Evolutionary conservation across 1,140 invertebrate species (phyloP), one percentile per base, ranked within the genome.

Genomic region (Drosophila triauraria): DNA sequence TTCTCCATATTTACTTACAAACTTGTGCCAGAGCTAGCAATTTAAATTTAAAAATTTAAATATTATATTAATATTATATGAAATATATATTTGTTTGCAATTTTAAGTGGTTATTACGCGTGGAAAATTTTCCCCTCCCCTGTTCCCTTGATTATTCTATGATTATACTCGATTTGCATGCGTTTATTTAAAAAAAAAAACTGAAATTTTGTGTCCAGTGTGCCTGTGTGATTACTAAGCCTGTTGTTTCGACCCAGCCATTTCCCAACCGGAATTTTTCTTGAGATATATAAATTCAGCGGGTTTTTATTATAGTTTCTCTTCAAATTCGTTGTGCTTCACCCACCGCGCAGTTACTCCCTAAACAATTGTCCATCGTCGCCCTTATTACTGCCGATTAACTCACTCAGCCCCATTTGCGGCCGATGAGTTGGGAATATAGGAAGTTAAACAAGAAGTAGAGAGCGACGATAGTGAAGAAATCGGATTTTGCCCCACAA

Each of bases 231-330:
- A 40, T 40, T 40, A 4, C 38, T 40, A 40, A 40, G 38, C 38
- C 38, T 15, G 38, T 40, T 40, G 38, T 4, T 40, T 40, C 5
- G 38, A 4, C 6, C 38, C 13, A 40, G 6, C 23, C 46, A 47
- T 47, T 47, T 47, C 20, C 46, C 46, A 48, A 48, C 46, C 6
- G 46, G 46, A 48, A 48, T 25, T 48, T 48, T 48, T 48, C 46
- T 48, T 13, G 46, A 5, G 46, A 48, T 48, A 6, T 47, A 47
- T 47, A 47, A 47, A 47, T 47, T 47, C 20, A 25, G 46, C 44
- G 44, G 20, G n/a, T 47, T 47, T 47, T 47, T 23, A 23, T 47
- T 35, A 35, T 35, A 35, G 1, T 35, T 35, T 35, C 35, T 35
- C 35, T 35, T 35, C 1, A 35, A 35, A 23, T 47, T 47, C 4